A percentile compares a stretch with the other conserved stretches of the same genome.
These are phyloP conservation scores for Bucco capensis DNA, from an alignment of 2,113 vertebrate genomes.

Conservation along the genomic window DNA sequence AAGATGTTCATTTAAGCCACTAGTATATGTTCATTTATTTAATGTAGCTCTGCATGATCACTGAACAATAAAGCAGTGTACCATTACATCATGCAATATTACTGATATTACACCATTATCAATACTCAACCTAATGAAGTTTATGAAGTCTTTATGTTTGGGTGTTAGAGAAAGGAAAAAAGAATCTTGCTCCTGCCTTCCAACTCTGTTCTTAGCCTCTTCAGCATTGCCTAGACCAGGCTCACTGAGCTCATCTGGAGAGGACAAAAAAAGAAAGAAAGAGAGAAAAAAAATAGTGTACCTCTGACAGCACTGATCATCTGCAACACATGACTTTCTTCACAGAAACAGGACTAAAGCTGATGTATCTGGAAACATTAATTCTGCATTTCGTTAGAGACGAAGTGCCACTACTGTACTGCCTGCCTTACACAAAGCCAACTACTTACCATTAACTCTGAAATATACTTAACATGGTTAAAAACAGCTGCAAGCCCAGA, in stretches of 20 bases:
- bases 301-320: not conserved
- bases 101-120: not conserved
- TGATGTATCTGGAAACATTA: not conserved
- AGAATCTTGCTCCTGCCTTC: not conserved
- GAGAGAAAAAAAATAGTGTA: not conserved
- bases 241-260: not conserved
- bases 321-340: not conserved
- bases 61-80: not conserved
- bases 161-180: not conserved
- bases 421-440: not conserved
- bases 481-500: not conserved
- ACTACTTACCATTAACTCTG: conserved; percentile 5
- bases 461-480: not conserved
- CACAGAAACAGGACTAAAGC: not conserved
- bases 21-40: not conserved
- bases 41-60: not conserved
- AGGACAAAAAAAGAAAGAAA: not conserved
- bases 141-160: not conserved
- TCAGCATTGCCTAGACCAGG: not conserved
- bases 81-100: not conserved
- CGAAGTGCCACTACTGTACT: not conserved
- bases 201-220: not conserved
- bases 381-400: no score
- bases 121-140: conserved; percentile 3
- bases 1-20: conserved; percentile 13